A percentile compares a stretch with the other conserved stretches of the same genome.
These are phyloP conservation scores for Hydrolagus colliei DNA, from an alignment of 2,797 vertebrate genomes.

Conservation along the genomic window DNA sequence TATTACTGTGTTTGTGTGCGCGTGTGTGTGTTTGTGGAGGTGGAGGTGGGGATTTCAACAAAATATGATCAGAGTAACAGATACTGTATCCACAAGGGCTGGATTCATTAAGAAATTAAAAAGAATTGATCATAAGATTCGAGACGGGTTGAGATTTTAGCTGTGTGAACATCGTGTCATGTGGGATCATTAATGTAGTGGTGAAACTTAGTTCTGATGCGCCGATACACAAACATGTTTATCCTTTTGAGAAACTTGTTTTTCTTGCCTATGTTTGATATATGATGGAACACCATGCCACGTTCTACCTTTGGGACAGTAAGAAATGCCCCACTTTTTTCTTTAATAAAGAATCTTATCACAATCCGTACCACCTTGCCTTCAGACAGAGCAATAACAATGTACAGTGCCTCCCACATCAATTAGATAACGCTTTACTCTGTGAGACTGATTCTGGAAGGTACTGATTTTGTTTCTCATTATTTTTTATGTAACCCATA, in stretches of 20 bases:
- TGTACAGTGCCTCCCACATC: not conserved
- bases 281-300: not conserved
- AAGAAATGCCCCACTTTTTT: not conserved
- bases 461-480: not conserved
- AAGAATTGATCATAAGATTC: not conserved
- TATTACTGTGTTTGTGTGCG: not conserved
- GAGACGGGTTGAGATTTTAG: not conserved
- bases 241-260: not conserved
- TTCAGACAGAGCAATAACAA: not conserved
- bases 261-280: not conserved
- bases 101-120: not conserved
- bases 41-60: not conserved
- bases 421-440: not conserved
- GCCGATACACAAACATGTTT: not conserved
- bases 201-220: not conserved
- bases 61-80: not conserved
- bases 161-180: not conserved
- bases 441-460: not conserved
- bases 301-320: not conserved
- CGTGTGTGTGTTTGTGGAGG: no score
- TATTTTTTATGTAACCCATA: not conserved
- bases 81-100: not conserved
- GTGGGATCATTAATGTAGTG: not conserved
- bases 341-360: not conserved
- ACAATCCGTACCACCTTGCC: not conserved